These are phyloP conservation scores for Malthinus flaveolus DNA, from an alignment of 2,888 invertebrate species.

Conservation along the genomic window DNA sequence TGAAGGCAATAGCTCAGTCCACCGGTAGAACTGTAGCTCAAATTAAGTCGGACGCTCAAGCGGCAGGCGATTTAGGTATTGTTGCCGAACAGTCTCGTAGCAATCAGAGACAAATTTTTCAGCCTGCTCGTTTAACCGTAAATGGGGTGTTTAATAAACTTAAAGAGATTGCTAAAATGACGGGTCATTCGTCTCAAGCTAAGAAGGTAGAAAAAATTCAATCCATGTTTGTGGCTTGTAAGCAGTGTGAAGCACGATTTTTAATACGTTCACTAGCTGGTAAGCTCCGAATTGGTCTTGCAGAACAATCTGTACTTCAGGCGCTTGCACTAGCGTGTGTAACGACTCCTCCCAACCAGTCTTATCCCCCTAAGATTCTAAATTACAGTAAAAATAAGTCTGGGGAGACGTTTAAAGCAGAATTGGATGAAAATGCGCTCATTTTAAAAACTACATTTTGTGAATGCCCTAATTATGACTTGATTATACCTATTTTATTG, in stretches of 20 bases:
- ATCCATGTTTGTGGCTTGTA: constrained; percentile 88
- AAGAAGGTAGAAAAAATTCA: constrained; percentile 93
- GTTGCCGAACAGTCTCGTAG: constrained; percentile 85
- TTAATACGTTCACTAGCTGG: constrained; percentile 89
- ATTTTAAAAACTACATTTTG: constrained; percentile 92
- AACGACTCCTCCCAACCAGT: constrained; percentile 75
- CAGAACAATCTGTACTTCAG: constrained; percentile 92
- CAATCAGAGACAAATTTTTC: constrained; percentile 86
- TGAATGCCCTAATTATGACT: constrained; percentile 93
- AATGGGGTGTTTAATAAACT: constrained; percentile 78
- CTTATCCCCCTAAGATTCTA: constrained; percentile 63
- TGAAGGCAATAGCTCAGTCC: constrained; percentile 91
- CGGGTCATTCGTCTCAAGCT: constrained; percentile 74
- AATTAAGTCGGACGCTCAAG: constrained; percentile 73
- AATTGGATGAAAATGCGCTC: constrained; percentile 73
- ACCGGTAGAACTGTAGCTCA: constrained; percentile 85
- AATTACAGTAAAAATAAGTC: constrained; percentile 66
- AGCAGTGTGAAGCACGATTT: constrained; percentile 84
- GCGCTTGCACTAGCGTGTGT: constrained; percentile 86
- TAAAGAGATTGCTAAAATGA: constrained; percentile 83
- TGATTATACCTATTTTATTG: constrained; percentile 77
- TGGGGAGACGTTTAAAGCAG: constrained; percentile 71
- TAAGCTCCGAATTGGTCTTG: constrained; percentile 93
- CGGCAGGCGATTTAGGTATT: constrained; percentile 85
- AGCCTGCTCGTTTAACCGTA: constrained; percentile 77